These are phyloP conservation scores for Coenonympha glycerion DNA, from an alignment of 2,888 invertebrate genomes.

Conservation along the genomic window DNA sequence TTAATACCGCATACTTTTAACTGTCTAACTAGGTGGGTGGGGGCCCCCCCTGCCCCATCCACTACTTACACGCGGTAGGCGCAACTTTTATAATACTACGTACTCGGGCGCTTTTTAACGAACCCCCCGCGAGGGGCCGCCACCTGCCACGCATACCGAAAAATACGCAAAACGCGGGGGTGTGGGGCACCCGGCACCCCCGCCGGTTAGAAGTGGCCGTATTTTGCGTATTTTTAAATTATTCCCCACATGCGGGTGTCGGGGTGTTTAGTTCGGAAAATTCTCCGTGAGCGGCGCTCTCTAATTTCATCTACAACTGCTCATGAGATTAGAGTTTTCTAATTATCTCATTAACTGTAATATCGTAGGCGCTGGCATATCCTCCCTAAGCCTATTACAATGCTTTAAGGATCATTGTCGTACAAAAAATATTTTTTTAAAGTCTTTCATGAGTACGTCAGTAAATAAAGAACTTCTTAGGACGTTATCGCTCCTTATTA, in stretches of 20 bases:
- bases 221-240: conserved; percentile 77
- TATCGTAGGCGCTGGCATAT: no score
- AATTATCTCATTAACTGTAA: conserved; percentile 4
- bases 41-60: conserved; percentile 34
- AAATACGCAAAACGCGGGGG: conserved; percentile 68
- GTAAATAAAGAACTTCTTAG: no score
- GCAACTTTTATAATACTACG: conserved; percentile 76
- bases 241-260: conserved; percentile 66
- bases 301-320: conserved; percentile 29
- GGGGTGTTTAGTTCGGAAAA: conserved; percentile 60
- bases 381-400: no score
- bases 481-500: no score
- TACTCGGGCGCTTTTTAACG: conserved; percentile 75
- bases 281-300: conserved; percentile 30
- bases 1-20: conserved; percentile 77
- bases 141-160: conserved; percentile 75
- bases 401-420: no score
- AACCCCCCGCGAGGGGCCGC: conserved; percentile 60
- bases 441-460: no score
- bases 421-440: no score
- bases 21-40: conserved; percentile 72
- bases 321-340: conserved; percentile 6
- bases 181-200: conserved; percentile 44
- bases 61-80: conserved; percentile 76
- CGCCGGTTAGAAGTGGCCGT: conserved; percentile 72